Percentiles rank a stretch among this genome's conserved stretches.
Evolutionary conservation across 2,113 vertebrate species (phyloP).

Genomic region (Pyxicephalus adspersus): DNA sequence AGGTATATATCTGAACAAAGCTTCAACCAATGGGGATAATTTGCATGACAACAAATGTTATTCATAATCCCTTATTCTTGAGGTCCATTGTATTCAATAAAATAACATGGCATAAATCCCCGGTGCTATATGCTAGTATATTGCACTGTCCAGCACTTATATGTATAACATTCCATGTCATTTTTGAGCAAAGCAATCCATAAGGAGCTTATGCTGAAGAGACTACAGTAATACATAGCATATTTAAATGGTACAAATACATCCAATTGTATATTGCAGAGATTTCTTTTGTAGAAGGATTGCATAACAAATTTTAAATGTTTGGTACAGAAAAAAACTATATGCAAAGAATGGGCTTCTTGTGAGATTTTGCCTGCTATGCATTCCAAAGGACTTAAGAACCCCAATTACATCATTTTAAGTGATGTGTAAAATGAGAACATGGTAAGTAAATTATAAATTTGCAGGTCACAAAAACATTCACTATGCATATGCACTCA

Average conservation of each 20-base stretch:
- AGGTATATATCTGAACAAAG: background rate
- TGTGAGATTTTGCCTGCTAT: too few relatives aligned
- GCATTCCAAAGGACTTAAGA: too few relatives aligned
- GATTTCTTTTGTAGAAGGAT: background rate
- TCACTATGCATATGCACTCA: too few relatives aligned
- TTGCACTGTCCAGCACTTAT: background rate
- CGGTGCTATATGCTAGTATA: background rate
- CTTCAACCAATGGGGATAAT: conserved; percentile 2
- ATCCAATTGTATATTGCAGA: background rate
- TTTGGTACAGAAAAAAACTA: too few relatives aligned
- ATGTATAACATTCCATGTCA: background rate
- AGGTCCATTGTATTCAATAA: background rate
- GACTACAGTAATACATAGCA: background rate
- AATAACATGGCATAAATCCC: background rate
- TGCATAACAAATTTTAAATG: too few relatives aligned
- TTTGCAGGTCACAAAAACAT: too few relatives aligned
- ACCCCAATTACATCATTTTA: too few relatives aligned
- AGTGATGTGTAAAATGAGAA: too few relatives aligned
- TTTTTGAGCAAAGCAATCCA: background rate
- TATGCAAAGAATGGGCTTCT: too few relatives aligned
- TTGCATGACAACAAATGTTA: conserved; percentile 17
- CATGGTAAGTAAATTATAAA: too few relatives aligned
- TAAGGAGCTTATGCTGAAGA: background rate
- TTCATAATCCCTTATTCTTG: conserved; percentile 13
- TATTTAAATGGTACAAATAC: background rate